phyloP scores from a whole-genome alignment of 2,113 vertebrate genomes.

The Anhinga rufa region DNA sequence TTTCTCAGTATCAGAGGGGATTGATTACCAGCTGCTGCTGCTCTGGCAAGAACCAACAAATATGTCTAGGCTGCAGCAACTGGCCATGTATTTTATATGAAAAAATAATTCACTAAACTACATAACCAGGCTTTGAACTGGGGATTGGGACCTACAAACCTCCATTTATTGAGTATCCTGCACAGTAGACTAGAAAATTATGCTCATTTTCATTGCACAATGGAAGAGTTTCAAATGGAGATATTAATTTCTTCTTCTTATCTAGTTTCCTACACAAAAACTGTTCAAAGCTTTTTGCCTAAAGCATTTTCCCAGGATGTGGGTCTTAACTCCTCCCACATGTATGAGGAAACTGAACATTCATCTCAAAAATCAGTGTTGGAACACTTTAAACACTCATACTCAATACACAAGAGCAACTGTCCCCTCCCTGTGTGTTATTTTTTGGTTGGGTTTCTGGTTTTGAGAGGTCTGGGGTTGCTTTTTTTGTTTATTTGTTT shows the following conservation, averaged over 20 bases:
- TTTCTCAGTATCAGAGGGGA: neutral
- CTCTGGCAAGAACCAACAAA: neutral
- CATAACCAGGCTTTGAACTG: neutral
- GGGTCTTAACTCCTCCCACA: neutral
- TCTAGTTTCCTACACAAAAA: neutral
- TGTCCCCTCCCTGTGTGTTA: rapidly evolving
- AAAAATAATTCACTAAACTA: neutral
- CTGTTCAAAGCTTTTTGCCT: neutral
- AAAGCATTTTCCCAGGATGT: neutral
- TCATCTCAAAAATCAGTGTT: neutral
- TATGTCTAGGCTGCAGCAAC: neutral
- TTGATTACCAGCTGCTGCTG: neutral
- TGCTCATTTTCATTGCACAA: neutral
- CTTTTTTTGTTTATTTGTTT: neutral
- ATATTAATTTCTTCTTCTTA: neutral
- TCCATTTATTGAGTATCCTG: neutral
- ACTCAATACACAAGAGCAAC: neutral
- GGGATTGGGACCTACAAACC: neutral
- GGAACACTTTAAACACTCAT: neutral
- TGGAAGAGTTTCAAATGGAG: neutral
- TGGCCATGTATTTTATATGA: neutral
- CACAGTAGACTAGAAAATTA: neutral
- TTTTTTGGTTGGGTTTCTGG: neutral
- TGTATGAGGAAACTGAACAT: neutral
- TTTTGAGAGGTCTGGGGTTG: neutral